Base-by-base conservation (phyloP, 2,888 invertebrate species). In the Sphaerophoria taeniata region DNA sequence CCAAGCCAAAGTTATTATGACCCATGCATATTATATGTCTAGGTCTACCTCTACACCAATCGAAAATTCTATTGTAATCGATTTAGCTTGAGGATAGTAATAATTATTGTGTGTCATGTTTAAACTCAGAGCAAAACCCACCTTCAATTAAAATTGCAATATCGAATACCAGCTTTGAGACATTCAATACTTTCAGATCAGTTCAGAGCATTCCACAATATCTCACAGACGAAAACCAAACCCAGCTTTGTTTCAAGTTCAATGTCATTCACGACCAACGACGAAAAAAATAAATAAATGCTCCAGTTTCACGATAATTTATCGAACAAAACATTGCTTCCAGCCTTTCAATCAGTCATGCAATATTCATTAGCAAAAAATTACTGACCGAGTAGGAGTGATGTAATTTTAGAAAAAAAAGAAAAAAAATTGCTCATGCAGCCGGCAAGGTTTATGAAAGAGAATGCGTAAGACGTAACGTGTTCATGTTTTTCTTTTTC, bases 381-480 rank as follows among this genome's bases (percentile, higher is more conserved):
- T 43, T 7, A 6, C 60, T 24, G 3, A 60, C 12, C 24, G 39
- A 14, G 16, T 60, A n/a, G n/a, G n/a, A n/a, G n/a, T n/a, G 24
- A 43, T 60, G 60, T 39, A 60, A 60, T 43, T 60, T 39, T 39
- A n/a, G 34, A 36, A 16, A 58, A 36, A 6, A 9, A 4, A 36
- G 16, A 4, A 39, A 39, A 58, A 58, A 56, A 14, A 9, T 11
- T 14, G 14, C 36, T 36, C 56, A 58, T 39, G 39, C 39, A 39
- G 36, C 36, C 4, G 14, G 16, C 58, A 58, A 58, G 58, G 58
- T 39, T 16, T 16, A 12, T 16, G 12, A 58, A 39, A 58, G 58
- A 58, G 58, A 58, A 36, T 58, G 58, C 58, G 58, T 58, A n/a
- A n/a, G n/a, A n/a, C n/a, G n/a, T n/a, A n/a, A 36, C 4, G 9